Base-by-base conservation (phyloP, 23 tunicate species). In the Aplidium turbinatum region DNA sequence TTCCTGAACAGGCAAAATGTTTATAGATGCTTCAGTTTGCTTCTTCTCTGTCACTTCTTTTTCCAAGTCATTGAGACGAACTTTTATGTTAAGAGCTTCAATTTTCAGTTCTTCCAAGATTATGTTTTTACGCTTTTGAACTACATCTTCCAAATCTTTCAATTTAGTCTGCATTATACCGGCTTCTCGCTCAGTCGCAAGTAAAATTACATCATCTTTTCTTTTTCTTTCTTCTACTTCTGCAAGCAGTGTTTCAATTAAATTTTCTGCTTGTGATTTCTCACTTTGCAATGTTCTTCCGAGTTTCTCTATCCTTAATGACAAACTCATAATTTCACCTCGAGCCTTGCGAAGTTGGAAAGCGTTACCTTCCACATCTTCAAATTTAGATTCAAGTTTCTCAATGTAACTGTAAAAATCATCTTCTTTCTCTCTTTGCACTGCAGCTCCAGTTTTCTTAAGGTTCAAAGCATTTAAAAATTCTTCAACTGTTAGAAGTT, bases 151-250 rank as follows among this genome's bases (percentile, higher is more conserved):
- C 39, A 76, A 62, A 1, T 38, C 31, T 4, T 33, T 38, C 52
- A 76, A 46, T 31, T 76, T 76, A 30, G 61, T n/a, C 18, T 40
- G 68, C 46, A 76, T 31, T 7, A 35, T 29, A 40, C 28, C 47
- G 16, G 82, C 45, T 46, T 76, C 82, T 24, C 34, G 38, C 3
- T 47, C 82, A 28, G 82, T 76, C 1, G 68, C 82, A 4, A 58
- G 38, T 34, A 76, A 42, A 1, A 72, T 60, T 21, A n/a, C 46
- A 19, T 47, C 27, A 39, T 76, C 82, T 26, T 1, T 76, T 30
- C 3, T 18, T 18, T n/a, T 61, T 61, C 60, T 40, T 25, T 62
- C 35, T 45, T 76, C 72, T 13, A 76, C 71, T 46, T 76, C 72
- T 5, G 34, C 2, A 3, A 11, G 24, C 72, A 65, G 23, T 6